A percentile compares a stretch with the other conserved stretches of the same genome.
These are phyloP conservation scores for Diorhabda carinulata DNA, from an alignment of 1,140 invertebrate genomes.

Conservation along the genomic window DNA sequence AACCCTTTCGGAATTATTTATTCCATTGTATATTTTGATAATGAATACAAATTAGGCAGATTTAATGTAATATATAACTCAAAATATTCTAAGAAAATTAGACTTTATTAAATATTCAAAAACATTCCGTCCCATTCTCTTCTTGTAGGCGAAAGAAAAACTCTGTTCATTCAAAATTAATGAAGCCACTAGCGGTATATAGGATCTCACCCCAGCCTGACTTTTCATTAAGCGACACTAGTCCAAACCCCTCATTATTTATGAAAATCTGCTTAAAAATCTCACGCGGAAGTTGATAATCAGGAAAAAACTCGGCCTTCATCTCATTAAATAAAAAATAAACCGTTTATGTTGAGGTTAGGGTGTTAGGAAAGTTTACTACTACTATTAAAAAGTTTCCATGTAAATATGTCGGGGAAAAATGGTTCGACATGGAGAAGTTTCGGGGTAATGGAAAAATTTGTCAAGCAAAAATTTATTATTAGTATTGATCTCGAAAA, in stretches of 20 bases:
- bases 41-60: too few relatives aligned
- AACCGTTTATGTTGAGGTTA: constrained; percentile 8
- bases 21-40: too few relatives aligned
- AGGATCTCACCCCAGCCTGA: not conserved
- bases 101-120: not conserved
- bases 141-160: not conserved
- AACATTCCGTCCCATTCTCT: not conserved
- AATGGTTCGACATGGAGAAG: not conserved
- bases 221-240: constrained; percentile 14
- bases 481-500: too few relatives aligned
- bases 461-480: not conserved
- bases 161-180: constrained; percentile 7
- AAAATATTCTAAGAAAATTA: too few relatives aligned
- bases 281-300: constrained; percentile 11
- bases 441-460: not conserved
- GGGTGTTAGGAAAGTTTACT: not conserved
- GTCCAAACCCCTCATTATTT: constrained; percentile 10
- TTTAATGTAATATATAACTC: too few relatives aligned
- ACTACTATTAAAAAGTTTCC: not conserved
- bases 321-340: constrained; percentile 13
- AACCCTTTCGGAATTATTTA: too few relatives aligned
- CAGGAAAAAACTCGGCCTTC: not conserved
- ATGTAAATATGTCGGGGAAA: not conserved
- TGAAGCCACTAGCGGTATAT: not conserved
- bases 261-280: constrained; percentile 14